Base-by-base conservation (phyloP, 2,797 vertebrate genomes). In the Pseudochaenichthys georgianus region DNA sequence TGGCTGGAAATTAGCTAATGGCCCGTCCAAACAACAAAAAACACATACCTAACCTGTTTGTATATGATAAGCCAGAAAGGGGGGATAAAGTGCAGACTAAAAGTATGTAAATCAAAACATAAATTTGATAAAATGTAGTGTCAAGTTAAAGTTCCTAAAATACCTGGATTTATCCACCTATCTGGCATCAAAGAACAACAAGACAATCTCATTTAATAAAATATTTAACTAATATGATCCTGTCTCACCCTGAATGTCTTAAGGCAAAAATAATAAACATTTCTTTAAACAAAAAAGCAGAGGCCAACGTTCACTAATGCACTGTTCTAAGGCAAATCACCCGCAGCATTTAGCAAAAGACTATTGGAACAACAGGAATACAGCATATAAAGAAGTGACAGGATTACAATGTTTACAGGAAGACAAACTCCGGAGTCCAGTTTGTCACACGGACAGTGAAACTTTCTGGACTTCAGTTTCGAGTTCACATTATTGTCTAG, bases 251-350 rank as follows among this genome's bases (percentile, higher is more conserved):
- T 28, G 28, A 28, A 28, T 28, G 28, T 28, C 28, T 28, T 28
- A 92, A 92, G 89, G 89, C 89, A 85, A 88, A 88, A 87, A 73
- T 54, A 71, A 80, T 50, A 76, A 8, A 62, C 60, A 79, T 60
- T 16, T 60, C 19, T 77, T 70, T 45, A 73, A 72, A 69, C 11
- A 76, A 55, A 72, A 69, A 13, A 76, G 55, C 48, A 50, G 75
- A 66, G 46, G 51, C 61, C 48, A 46, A 46, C 4, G 12, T 54
- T 15, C 28, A 52, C 55, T 72, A 70, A 70, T 46, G 77, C 55
- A 75, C 73, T 58, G 70, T 68, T 84, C 78, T 80, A 90, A 92
- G 88, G 90, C 89, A 81, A 81, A 34, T 84, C 73, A 82, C 78
- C 77, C 13, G 15, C 82, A 83, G 81, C 77, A 76, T 80, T 80